These are phyloP conservation scores for Lota lota DNA, from an alignment of 2,113 vertebrate species.

Conservation along the genomic window DNA sequence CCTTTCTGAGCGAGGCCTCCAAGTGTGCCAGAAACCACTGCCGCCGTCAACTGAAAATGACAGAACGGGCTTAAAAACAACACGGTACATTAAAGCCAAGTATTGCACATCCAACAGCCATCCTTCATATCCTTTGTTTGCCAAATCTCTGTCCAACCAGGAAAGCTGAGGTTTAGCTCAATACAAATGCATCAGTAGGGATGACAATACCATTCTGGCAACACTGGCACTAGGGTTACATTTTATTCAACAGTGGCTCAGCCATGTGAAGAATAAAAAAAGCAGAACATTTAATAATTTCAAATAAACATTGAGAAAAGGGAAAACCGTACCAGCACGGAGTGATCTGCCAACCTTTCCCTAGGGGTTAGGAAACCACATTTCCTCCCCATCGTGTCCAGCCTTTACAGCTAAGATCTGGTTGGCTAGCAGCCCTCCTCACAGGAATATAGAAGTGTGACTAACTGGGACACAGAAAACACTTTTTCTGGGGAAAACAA, in stretches of 20 bases:
- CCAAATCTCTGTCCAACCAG: not conserved
- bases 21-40: not conserved
- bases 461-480: not conserved
- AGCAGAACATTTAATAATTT: not conserved
- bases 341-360: no score
- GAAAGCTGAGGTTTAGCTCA: not conserved
- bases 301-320: no score
- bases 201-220: not conserved
- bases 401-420: not conserved
- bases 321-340: no score
- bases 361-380: not conserved
- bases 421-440: not conserved
- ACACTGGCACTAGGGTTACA: not conserved
- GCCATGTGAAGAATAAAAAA: no score
- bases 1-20: no score
- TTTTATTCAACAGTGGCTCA: not conserved
- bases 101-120: no score
- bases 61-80: no score
- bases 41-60: no score
- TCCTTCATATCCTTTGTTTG: not conserved
- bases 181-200: not conserved
- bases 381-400: not conserved
- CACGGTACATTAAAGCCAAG: no score
- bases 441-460: not conserved
- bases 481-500: slow-evolving; percentile 16